Base-by-base conservation (phyloP, 35 echinoderm and acorn worm genomes). In the Heliocidaris erythrogramma region DNA sequence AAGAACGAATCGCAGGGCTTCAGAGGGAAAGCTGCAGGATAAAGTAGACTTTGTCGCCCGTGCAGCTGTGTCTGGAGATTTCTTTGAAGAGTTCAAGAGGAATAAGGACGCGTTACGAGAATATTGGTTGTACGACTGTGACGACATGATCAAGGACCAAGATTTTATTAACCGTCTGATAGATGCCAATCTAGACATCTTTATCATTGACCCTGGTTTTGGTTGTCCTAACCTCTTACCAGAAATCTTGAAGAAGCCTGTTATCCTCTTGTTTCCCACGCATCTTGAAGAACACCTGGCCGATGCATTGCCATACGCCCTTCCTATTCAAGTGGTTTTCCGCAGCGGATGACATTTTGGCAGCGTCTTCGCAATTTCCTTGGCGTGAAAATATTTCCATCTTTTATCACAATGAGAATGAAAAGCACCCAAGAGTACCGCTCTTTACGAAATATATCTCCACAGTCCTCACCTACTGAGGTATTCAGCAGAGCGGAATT, bases 311-410 rank as follows among this genome's bases (percentile, higher is more conserved):
- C 87, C 12, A 42, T 89, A 89, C 31, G 31, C 16, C 87, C 87
- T 14, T 89, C 87, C 11, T 89, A 42, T 42, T 32, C 87, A 16
- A 89, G 87, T 89, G 32, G 87, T 42, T 42, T 42, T n/a, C 87
- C 87, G 47, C 87, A 17, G 11, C 87, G 87, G 31, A 89, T 89
- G 87, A 89, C 31, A 13, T 89, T 89, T 32, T 48, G 87, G 47
- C 31, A 47, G 87, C 87, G 87, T 42, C 87, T 89, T 42, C 87
- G 18, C 18, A 89, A 89, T 48, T 14, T 89, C 13, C 17, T 42
- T 35, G 31, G 47, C 17, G 31, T 48, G 14, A 13, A 48, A 18
- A 21, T 78, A 2, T 89, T 89, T 89, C 31, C 47, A 21, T 89
- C 87, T 31, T 89, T 42, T 18, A 14, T 89, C 47, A 48, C 87